These are phyloP conservation scores for Poecile atricapillus DNA, from an alignment of 2,113 vertebrate species.

Conservation along the genomic window DNA sequence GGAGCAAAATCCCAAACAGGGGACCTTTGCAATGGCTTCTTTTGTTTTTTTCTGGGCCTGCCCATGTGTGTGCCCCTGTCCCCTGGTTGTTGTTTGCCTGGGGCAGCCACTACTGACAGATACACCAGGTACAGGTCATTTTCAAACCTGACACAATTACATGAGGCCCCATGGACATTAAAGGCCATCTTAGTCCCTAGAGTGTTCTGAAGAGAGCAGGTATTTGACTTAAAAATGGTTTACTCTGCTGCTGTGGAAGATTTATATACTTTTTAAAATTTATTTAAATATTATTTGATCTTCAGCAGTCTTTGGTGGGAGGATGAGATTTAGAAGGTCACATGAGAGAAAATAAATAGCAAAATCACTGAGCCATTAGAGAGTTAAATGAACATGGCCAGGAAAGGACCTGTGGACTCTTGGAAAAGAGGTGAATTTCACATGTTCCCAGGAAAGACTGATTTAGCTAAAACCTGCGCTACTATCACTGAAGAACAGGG, in stretches of 20 bases:
- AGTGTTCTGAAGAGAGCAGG: background rate
- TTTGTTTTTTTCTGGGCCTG: accelerated
- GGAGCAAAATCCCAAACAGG: accelerated
- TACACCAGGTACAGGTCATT: background rate
- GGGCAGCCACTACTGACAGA: background rate
- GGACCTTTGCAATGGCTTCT: background rate
- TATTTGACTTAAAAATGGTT: background rate
- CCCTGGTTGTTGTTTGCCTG: too few species aligned
- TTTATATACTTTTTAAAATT: too few species aligned
- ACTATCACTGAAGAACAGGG: background rate
- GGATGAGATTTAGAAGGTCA: background rate
- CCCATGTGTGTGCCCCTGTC: too few species aligned
- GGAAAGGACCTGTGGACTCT: background rate
- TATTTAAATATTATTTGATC: background rate
- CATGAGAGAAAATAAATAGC: background rate
- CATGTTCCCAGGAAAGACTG: background rate
- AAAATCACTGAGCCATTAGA: background rate
- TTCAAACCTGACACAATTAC: background rate
- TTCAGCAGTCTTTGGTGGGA: background rate
- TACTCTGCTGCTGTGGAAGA: background rate
- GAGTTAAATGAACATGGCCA: background rate
- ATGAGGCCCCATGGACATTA: background rate
- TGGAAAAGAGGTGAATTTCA: background rate
- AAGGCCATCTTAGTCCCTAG: background rate
- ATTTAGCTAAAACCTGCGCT: background rate